A percentile compares a stretch with the other conserved stretches of the same genome.
Evolutionary conservation across 2,888 invertebrate species (phyloP).

Genomic region (Branchinecta sandiegonensis): DNA sequence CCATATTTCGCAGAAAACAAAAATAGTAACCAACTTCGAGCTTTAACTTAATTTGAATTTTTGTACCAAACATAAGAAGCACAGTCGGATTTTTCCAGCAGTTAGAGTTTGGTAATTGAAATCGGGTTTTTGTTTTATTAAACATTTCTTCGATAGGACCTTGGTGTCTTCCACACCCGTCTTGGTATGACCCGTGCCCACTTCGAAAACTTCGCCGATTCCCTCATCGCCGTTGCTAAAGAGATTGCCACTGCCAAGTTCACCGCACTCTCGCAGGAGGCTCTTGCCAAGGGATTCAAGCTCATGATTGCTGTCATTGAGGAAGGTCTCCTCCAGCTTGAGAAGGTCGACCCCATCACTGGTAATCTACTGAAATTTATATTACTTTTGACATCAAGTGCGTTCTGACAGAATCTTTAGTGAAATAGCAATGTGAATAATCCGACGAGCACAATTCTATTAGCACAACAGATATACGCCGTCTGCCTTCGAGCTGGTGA

Average conservation of each 20-base stretch:
- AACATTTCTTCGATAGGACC: background rate
- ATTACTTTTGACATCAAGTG: background rate
- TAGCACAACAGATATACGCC: too few species aligned
- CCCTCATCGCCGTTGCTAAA: constrained; percentile 1
- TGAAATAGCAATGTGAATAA: too few species aligned
- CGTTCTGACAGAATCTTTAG: background rate
- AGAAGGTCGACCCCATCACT: background rate
- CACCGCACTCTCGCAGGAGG: background rate
- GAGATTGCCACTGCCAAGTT: background rate
- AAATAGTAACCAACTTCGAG: too few species aligned
- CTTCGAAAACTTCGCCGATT: background rate
- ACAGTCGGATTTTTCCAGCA: too few species aligned
- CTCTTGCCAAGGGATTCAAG: background rate
- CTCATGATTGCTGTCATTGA: constrained; percentile 9
- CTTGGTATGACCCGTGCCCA: background rate
- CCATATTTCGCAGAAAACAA: too few species aligned
- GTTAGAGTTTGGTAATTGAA: too few species aligned
- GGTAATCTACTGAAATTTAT: background rate
- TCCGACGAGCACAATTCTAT: too few species aligned
- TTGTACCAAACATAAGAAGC: too few species aligned
- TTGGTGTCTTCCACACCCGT: constrained; percentile 7
- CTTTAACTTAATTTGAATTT: too few species aligned
- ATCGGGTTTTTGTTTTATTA: background rate
- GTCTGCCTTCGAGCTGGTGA: too few species aligned
- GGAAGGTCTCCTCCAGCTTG: constrained; percentile 3